A percentile compares a stretch with the other conserved stretches of the same genome.
phyloP scores from a whole-genome alignment of 2,888 invertebrate genomes.

The Gastracanthus pulcherrimus region DNA sequence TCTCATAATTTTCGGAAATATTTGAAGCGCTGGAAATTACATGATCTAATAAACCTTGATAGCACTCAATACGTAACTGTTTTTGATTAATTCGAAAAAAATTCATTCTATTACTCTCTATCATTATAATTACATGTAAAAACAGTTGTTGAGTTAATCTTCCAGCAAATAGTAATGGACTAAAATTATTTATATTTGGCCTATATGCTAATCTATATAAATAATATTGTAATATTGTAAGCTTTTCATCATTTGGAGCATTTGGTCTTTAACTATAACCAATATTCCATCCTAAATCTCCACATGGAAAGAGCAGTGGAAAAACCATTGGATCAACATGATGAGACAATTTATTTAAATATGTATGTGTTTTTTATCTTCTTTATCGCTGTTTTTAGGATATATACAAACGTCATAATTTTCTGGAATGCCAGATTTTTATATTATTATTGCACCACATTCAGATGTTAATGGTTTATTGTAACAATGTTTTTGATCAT shows the following conservation, averaged over 20 bases:
- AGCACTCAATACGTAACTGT: too few relatives aligned
- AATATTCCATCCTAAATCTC: conserved; percentile 39
- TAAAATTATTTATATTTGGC: neutral
- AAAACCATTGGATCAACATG: conserved; percentile 31
- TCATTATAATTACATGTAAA: conserved; percentile 27
- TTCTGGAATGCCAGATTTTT: conserved; percentile 13
- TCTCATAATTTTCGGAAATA: conserved; percentile 12
- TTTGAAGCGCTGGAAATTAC: conserved; percentile 13
- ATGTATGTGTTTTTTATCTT: neutral
- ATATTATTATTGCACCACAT: conserved; percentile 46
- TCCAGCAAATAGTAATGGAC: conserved; percentile 12
- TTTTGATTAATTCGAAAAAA: conserved; percentile 28
- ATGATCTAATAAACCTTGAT: too few relatives aligned
- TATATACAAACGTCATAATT: conserved; percentile 36
- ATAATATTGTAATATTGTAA: conserved; percentile 25
- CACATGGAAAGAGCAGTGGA: conserved; percentile 17
- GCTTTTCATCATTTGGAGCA: too few relatives aligned
- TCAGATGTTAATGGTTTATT: too few relatives aligned
- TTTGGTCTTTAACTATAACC: neutral
- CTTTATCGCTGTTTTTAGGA: too few relatives aligned
- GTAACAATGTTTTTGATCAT: too few relatives aligned
- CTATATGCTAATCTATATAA: conserved; percentile 30
- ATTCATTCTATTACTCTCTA: conserved; percentile 37
- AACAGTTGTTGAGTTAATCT: conserved; percentile 31
- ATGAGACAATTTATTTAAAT: conserved; percentile 30